Evolutionary conservation across 2,888 invertebrate species (phyloP).

Genomic region (Pinctada fucata): DNA sequence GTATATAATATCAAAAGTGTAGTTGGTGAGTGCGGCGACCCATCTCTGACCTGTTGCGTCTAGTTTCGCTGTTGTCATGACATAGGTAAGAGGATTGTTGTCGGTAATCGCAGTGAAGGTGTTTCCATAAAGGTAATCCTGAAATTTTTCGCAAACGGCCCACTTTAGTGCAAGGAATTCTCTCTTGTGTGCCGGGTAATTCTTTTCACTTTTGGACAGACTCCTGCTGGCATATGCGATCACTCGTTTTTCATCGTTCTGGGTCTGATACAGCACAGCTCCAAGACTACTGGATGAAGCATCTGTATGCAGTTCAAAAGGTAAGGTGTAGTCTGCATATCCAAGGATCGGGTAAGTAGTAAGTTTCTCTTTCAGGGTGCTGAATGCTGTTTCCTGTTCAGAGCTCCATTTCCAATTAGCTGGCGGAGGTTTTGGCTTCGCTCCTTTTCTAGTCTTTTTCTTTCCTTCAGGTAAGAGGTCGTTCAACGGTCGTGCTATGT

Average conservation of each 20-base stretch:
- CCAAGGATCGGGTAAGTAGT: background rate
- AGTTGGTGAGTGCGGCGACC: background rate
- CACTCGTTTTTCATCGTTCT: background rate
- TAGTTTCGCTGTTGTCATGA: background rate
- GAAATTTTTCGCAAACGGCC: background rate
- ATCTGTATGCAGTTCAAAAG: background rate
- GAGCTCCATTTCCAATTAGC: background rate
- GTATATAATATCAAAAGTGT: background rate
- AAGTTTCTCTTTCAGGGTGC: too few species aligned
- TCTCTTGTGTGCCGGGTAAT: background rate
- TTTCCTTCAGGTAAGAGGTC: too few species aligned
- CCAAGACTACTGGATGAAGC: background rate
- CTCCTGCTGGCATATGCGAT: background rate
- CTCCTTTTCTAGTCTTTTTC: background rate
- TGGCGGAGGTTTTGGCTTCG: background rate
- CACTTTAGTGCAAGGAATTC: background rate
- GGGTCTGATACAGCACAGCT: background rate
- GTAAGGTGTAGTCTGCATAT: background rate
- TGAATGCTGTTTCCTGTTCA: background rate
- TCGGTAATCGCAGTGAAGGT: background rate
- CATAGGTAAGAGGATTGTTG: background rate
- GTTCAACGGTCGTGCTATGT: too few species aligned
- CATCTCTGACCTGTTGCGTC: background rate
- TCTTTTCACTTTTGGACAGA: background rate
- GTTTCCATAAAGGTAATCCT: background rate